A percentile compares a stretch with the other conserved stretches of the same genome.
Evolutionary conservation across 2,113 vertebrate genomes (phyloP).

Genomic region (Alligator mississippiensis): DNA sequence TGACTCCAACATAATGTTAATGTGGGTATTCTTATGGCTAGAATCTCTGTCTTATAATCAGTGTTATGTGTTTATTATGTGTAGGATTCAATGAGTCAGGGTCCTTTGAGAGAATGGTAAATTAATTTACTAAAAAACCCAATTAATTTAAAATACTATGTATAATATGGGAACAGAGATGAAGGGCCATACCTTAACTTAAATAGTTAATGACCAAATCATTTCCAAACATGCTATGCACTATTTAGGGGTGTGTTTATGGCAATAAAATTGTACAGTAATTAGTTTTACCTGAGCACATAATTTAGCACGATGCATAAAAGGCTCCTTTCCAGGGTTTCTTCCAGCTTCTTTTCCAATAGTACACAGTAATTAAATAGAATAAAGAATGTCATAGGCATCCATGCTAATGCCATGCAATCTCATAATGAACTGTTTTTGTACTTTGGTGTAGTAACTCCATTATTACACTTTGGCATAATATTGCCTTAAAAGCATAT

Average conservation of each 20-base stretch:
- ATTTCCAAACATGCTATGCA: not conserved
- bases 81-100: not conserved
- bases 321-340: not conserved
- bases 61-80: not conserved
- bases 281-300: slow-evolving; percentile 29
- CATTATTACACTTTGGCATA: too few relatives aligned
- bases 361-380: not conserved
- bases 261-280: not conserved
- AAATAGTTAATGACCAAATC: not conserved
- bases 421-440: not conserved
- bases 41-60: not conserved
- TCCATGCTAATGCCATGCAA: slow-evolving; percentile 4
- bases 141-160: not conserved
- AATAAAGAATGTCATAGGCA: not conserved
- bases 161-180: not conserved
- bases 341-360: not conserved
- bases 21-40: not conserved
- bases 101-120: not conserved
- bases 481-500: too few relatives aligned
- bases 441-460: not conserved
- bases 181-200: not conserved
- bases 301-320: not conserved
- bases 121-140: slow-evolving; percentile 13
- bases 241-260: not conserved
- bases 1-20: not conserved